Conservation (phyloP, 2,113 vertebrate species). For the Lucifuga dentata region DNA sequence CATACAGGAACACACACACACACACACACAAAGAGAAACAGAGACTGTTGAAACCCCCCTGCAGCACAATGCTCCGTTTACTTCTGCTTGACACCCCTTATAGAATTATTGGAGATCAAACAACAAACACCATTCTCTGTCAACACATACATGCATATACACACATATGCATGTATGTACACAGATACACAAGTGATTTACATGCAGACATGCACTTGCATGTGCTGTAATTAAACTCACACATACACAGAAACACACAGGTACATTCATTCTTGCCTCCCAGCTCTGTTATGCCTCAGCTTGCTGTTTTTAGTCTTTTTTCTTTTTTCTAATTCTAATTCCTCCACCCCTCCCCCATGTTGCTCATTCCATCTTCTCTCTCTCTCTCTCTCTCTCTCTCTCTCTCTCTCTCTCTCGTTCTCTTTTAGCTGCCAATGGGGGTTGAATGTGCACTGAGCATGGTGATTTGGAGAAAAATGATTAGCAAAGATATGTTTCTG, state of each 20-base stretch:
- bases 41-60: conserved; percentile 3
- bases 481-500: conserved; percentile 25
- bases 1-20: conserved; percentile 2
- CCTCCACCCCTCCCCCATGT: conserved; percentile 27
- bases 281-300: conserved; percentile 1
- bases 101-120: conserved; percentile 35
- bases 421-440: conserved; percentile 30
- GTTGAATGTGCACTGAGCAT: conserved; percentile 20
- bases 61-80: conserved; percentile 47
- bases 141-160: not conserved
- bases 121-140: not conserved
- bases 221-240: conserved; percentile 18
- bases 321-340: conserved; percentile 21
- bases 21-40: conserved; percentile 10
- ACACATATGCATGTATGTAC: no score
- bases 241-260: no score
- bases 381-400: not conserved
- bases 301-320: conserved; percentile 28
- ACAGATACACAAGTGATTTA: not conserved
- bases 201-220: conserved; percentile 5
- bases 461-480: conserved; percentile 14
- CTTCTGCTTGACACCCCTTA: conserved; percentile 45
- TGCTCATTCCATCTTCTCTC: not conserved
- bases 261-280: conserved; percentile 13
- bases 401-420: conserved; percentile 14